Evolutionary conservation across 2,888 invertebrate genomes (phyloP), one percentile per base, ranked within the genome.

Genomic region (Synergus umbraculus): DNA sequence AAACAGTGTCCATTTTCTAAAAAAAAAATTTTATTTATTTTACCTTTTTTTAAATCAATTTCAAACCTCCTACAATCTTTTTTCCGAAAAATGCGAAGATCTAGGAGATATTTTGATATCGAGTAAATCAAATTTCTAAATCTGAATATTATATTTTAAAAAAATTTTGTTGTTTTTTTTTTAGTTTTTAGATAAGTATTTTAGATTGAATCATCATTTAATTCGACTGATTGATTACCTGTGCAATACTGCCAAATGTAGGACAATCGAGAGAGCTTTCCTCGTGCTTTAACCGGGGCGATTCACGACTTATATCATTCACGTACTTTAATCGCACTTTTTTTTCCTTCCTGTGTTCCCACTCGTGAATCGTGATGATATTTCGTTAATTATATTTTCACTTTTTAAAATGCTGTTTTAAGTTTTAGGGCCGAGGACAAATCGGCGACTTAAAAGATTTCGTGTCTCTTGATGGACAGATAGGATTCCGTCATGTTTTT

Each of bases 221-320:
- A 46, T 29, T 49, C 13, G 29, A 69, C 49, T 37, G 29, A 69
- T 49, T n/a, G 4, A 18, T 65, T 41, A 65, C 15, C 44, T 5
- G 66, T 67, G 44, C 67, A 22, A 22, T 29, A 69, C 69, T 69
- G 49, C 15, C 29, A 69, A 22, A 69, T 46, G 18, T 29, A 67
- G 8, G 49, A 49, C 69, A 69, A 69, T 49, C 49, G 46, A 49
- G 46, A 49, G 18, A 69, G 29, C 49, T 69, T 69, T 69, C 49
- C 69, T 69, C 69, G 69, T 69, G 69, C 49, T 69, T 69, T 49
- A 37, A 49, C 49, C 69, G 49, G 15, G 41, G 22, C 18, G 15
- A 58, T 58, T 37, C 37, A 37, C 37, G 37, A 37, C 37, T 37
- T 37, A 37, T 37, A 37, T 29, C 29, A 29, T 29, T 29, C 29